A percentile compares a stretch with the other conserved stretches of the same genome.
Evolutionary conservation across 2,888 invertebrate species (phyloP).

Genomic region (Cynaeus angustus): DNA sequence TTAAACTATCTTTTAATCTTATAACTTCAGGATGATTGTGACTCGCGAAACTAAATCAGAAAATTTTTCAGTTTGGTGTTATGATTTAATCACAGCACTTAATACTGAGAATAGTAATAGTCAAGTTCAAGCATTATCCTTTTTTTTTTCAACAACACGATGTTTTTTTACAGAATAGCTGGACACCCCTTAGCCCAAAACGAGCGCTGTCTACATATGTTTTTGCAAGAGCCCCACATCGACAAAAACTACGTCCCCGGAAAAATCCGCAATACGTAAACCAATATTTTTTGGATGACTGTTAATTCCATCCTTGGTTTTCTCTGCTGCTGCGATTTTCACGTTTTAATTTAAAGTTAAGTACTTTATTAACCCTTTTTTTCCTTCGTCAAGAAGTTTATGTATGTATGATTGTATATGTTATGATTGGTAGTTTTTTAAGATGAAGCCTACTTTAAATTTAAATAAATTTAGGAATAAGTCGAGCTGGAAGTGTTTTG

Average conservation of each 20-base stretch:
- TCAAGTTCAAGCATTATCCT: too few species aligned
- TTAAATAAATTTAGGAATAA: slow-evolving; percentile 31
- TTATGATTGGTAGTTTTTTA: slow-evolving; percentile 42
- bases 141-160: too few species aligned
- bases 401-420: slow-evolving; percentile 47
- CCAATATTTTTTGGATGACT: slow-evolving; percentile 17
- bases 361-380: slow-evolving; percentile 36
- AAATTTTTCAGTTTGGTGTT: too few species aligned
- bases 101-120: too few species aligned
- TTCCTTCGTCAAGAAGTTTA: slow-evolving; percentile 25
- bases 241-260: slow-evolving; percentile 99
- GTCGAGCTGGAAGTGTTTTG: slow-evolving; percentile 23
- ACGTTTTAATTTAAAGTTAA: slow-evolving; percentile 39
- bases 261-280: slow-evolving; percentile 97
- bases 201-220: slow-evolving; percentile 99
- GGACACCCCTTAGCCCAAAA: slow-evolving; percentile 99
- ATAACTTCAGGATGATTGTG: too few species aligned
- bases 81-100: too few species aligned
- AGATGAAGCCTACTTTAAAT: slow-evolving; percentile 44
- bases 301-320: slow-evolving; percentile 53
- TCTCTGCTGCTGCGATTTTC: slow-evolving; percentile 41
- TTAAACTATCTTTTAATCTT: too few species aligned
- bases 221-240: slow-evolving; percentile 96
- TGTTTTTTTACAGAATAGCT: slow-evolving; percentile 82
- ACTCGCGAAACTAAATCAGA: too few species aligned